Evolutionary conservation across 2,113 vertebrate genomes (phyloP).

Genomic region (Cyphomyrus discorhynchus): DNA sequence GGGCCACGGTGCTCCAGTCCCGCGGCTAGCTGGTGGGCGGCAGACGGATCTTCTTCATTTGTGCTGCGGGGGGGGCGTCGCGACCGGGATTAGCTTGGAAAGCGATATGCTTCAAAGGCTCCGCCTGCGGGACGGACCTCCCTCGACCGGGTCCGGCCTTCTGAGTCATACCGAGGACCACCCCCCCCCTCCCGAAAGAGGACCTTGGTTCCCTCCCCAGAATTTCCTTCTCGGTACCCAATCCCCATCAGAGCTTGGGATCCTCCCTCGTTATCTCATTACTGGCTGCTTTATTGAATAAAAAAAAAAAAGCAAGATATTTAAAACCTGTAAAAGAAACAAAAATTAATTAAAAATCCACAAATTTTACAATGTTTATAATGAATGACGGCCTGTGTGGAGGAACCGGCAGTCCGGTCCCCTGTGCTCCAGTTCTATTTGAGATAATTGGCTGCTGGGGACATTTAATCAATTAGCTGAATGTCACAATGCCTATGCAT

Average conservation of each 20-base stretch:
- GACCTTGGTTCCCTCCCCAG: background rate
- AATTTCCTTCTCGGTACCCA: background rate
- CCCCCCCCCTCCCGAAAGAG: background rate
- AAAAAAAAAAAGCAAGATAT: background rate
- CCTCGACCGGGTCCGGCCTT: background rate
- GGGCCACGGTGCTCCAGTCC: background rate
- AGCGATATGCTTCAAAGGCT: background rate
- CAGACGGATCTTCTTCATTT: background rate
- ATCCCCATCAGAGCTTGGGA: background rate
- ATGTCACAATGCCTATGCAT: constrained; percentile 31
- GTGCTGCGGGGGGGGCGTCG: background rate
- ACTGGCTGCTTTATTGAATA: background rate
- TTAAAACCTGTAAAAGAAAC: background rate
- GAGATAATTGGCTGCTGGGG: constrained; percentile 34
- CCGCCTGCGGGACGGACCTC: background rate
- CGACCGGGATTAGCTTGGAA: background rate
- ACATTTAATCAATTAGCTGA: constrained; percentile 40
- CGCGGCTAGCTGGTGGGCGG: background rate
- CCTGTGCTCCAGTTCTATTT: background rate
- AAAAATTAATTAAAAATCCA: background rate
- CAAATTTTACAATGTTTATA: background rate
- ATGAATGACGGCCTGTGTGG: background rate
- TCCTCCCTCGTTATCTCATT: background rate
- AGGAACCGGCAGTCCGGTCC: background rate
- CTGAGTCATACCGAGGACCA: background rate